phyloP scores from a whole-genome alignment of 2,888 invertebrate species.

The Hirudinaria manillensis region DNA sequence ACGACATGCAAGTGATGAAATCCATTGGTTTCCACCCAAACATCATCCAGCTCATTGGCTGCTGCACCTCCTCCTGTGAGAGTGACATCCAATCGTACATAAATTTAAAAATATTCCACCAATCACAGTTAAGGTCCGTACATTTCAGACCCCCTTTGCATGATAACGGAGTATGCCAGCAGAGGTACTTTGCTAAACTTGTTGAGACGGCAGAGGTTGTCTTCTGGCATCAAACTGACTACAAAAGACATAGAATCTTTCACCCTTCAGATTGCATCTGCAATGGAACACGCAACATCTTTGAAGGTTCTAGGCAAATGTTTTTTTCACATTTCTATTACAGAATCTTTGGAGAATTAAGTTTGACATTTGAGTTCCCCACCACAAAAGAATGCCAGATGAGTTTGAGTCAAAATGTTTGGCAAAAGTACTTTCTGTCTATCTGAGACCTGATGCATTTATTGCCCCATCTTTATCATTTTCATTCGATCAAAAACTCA shows the following conservation, averaged over 20 bases:
- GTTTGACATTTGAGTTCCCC: too few species aligned
- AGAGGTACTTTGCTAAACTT: conserved; percentile 12
- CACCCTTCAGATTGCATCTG: conserved; percentile 20
- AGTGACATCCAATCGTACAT: too few species aligned
- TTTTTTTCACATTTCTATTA: too few species aligned
- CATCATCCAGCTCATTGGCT: conserved; percentile 36
- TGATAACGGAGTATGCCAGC: conserved; percentile 8
- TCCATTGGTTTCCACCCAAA: conserved; percentile 36
- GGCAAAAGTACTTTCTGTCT: not conserved
- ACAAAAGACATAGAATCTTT: conserved; percentile 13
- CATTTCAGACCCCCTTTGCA: conserved; percentile 10
- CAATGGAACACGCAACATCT: conserved; percentile 19
- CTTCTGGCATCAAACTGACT: not conserved
- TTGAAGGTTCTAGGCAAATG: not conserved
- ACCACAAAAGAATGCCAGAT: too few species aligned
- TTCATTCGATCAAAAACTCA: too few species aligned
- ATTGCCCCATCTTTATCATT: not conserved
- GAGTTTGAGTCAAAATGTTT: too few species aligned
- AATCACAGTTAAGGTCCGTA: not conserved
- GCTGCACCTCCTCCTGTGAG: conserved; percentile 35
- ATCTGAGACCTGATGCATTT: not conserved
- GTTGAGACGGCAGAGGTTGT: not conserved
- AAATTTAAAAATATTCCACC: too few species aligned
- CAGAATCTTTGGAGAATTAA: too few species aligned
- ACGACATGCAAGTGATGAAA: conserved; percentile 37